Base-by-base conservation (phyloP, 2,113 vertebrate species). In the Corythornis madagascariensis region DNA sequence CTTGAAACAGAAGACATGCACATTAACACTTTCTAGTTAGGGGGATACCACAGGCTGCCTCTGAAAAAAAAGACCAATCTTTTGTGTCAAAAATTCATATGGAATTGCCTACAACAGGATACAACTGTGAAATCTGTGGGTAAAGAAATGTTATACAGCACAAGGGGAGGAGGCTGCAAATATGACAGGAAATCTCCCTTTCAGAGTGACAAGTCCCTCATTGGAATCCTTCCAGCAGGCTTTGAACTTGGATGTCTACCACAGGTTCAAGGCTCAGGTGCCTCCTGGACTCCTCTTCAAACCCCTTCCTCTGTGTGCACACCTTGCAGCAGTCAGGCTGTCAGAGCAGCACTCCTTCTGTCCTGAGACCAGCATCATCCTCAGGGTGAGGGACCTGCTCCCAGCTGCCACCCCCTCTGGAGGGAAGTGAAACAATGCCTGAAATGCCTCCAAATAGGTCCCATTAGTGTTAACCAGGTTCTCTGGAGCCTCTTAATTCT, bases 271-370 rank as follows among this genome's bases (percentile, higher is more conserved):
- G 47, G 8, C 9, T 55, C 33, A 43, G 33, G 9, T 74, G 7
- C 4, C 22, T 77, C 13, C 64, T 59, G 52, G 65, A 8, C 18
- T 38, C 7, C 25, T 31, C 16, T 13, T 43, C 20, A 47, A 73
- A n/a, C 0, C 0, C 13, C 5, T 35, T 21, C 9, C 14, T 66
- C 40, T 26, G 17, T 20, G 25, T 8, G 1, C 5, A 3, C 9
- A 11, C 13, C 63, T 65, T 53, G 42, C n/a, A 75, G 61, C 61
- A 59, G 29, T 21, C 40, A 40, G 13, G 4, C 16, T 45, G 33
- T n/a, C 17, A 57, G 35, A 15, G 22, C 0, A 0, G 17, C 0
- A 0, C 52, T 88, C 9, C 40, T 52, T 16, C 33, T 60, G 8
- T 5, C 59, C 35, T 3, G 0, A 43, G 43, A 69, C 8, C 25